Base-by-base conservation (phyloP, 92 coral and sea anemone species). In the Porites divaricata region DNA sequence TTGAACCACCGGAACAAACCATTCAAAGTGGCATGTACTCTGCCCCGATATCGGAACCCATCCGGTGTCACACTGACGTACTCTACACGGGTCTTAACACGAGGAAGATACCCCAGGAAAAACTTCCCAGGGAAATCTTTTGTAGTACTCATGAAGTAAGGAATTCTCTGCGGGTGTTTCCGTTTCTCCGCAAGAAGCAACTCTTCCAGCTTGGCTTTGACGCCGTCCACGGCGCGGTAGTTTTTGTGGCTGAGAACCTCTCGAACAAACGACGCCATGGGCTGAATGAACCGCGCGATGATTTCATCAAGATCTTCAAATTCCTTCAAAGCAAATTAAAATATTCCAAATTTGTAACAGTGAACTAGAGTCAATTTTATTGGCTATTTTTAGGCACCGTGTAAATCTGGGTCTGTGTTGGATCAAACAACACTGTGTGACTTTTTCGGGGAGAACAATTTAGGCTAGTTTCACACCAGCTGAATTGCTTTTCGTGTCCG, bases 281-380 rank as follows among this genome's bases (percentile, higher is more conserved):
- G 99, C 72, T 96, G 99, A 50, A 96, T 90, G 35, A 92, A 98
- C 12, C 99, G 93, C 22, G 99, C 99, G n/a, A 96, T 95, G 63
- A 96, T 96, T 77, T 96, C 99, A 56, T 96, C 99, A 63, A 96
- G 92, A 82, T 96, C 99, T 81, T 96, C 99, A 78, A 96, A 96
- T 88, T 96, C 99, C 99, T 96, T 22, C 1, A 50, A 82, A 11
- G 65, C 66, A 3, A 74, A 70, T 73, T 0, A 21, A 61, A 72
- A 17, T n/a, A 15, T 7, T 20, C 7, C 6, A 35, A 35, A 35
- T 72, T 72, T 11, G 2, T 0, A 72, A n/a, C 15, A 68, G 51
- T 68, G 19, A 5, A 26, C 14, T 26, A 12, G 11, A 52, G 14
- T 0, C 58, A 53, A 10, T 14, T 53, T 14, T 35, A 35, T 35